A percentile compares a stretch with the other conserved stretches of the same genome.
Evolutionary conservation across 1,140 invertebrate species (phyloP).

Genomic region (Zeugodacus cucurbitae): DNA sequence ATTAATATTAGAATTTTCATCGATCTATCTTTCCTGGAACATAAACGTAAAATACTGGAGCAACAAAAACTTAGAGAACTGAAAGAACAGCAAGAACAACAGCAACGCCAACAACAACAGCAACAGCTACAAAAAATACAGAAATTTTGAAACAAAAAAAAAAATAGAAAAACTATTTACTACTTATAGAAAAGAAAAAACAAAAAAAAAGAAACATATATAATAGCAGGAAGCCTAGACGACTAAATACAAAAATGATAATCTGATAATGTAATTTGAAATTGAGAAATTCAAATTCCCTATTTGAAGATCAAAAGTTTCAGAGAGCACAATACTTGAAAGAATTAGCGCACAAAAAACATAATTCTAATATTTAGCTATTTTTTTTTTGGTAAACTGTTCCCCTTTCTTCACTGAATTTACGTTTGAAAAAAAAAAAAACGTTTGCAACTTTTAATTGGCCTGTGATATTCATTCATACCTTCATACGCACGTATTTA

Average conservation of each 20-base stretch:
- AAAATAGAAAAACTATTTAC: background rate
- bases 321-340: too few relatives aligned
- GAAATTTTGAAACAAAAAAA: background rate
- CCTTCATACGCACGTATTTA: background rate
- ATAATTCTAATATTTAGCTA: too few relatives aligned
- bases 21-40: conserved; percentile 82
- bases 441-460: background rate
- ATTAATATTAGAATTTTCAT: conserved; percentile 76
- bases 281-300: background rate
- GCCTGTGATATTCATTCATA: background rate
- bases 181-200: background rate
- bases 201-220: background rate
- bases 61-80: conserved; percentile 67
- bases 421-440: too few relatives aligned
- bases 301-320: too few relatives aligned
- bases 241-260: background rate
- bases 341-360: too few relatives aligned
- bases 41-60: conserved; percentile 76
- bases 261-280: background rate
- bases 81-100: conserved; percentile 61
- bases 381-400: background rate
- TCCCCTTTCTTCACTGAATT: background rate
- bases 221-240: background rate
- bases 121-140: conserved; percentile 50
- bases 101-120: conserved; percentile 60